phyloP scores from a whole-genome alignment of 2,797 vertebrate genomes.

The Triplophysa yarkandensis region DNA sequence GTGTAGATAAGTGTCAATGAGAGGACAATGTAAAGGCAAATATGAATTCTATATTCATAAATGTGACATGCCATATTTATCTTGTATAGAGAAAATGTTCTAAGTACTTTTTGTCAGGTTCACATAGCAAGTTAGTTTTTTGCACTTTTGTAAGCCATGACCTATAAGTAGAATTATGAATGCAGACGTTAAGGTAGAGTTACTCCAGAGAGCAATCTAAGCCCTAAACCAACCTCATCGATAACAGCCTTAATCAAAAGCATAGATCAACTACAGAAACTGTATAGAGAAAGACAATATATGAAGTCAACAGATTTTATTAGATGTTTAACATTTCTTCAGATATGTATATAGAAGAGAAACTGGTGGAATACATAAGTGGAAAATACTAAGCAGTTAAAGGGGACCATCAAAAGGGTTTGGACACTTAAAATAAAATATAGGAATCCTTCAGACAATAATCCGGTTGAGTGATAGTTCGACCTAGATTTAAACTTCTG shows the following conservation, averaged over 20 bases:
- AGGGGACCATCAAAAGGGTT: background rate
- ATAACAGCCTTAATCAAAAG: constrained; percentile 45
- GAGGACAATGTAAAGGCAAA: constrained; percentile 77
- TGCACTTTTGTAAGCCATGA: constrained; percentile 71
- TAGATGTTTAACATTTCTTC: background rate
- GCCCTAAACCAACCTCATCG: constrained; percentile 25
- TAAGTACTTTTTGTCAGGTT: constrained; percentile 71
- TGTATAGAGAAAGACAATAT: background rate
- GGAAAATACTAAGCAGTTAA: background rate
- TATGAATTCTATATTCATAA: constrained; percentile 78
- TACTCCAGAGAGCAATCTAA: constrained; percentile 35
- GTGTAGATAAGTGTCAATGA: constrained; percentile 79
- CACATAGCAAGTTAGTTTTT: constrained; percentile 62
- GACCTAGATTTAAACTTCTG: too few relatives aligned
- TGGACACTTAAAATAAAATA: background rate
- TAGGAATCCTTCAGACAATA: background rate
- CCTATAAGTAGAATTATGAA: constrained; percentile 58
- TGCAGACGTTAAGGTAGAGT: constrained; percentile 36
- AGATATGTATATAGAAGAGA: background rate
- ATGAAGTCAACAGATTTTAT: constrained; percentile 1
- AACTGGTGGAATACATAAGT: background rate
- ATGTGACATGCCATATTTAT: constrained; percentile 78
- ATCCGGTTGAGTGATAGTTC: too few relatives aligned
- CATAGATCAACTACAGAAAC: constrained; percentile 19
- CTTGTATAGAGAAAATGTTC: constrained; percentile 75